Percentiles rank a stretch among this genome's conserved stretches.
Conservation (phyloP, 1,140 invertebrate species). For the Scaptomyza montana region DNA sequence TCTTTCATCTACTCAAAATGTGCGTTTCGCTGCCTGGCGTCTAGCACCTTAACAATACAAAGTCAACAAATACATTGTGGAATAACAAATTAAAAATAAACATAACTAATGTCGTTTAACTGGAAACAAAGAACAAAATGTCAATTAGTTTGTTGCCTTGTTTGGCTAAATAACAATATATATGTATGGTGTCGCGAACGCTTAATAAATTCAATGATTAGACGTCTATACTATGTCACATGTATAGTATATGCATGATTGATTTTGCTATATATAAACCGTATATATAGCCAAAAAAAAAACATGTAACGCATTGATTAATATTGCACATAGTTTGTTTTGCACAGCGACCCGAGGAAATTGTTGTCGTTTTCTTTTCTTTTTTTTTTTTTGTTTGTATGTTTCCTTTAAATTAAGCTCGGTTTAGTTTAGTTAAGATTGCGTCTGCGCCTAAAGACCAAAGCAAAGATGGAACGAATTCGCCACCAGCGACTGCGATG, state of each 20-base stretch:
- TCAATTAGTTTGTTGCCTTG: constrained; percentile 24
- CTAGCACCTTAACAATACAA: constrained; percentile 41
- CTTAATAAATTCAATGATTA: constrained; percentile 38
- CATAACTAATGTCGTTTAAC: constrained; percentile 1
- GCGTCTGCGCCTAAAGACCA: constrained; percentile 89
- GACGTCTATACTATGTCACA: constrained; percentile 12
- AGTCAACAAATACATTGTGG: constrained; percentile 50
- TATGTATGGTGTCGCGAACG: neutral
- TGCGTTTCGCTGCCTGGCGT: neutral
- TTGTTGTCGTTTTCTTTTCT: neutral
- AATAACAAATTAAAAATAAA: constrained; percentile 70
- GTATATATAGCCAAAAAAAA: constrained; percentile 31
- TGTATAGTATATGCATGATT: constrained; percentile 40
- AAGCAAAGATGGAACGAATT: constrained; percentile 90
- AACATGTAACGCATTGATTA: constrained; percentile 45
- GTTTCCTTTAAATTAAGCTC: too few species aligned
- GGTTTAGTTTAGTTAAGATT: constrained; percentile 72
- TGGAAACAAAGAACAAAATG: constrained; percentile 20
- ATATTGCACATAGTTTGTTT: constrained; percentile 65
- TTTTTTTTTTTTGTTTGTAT: too few species aligned
- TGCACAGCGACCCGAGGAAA: constrained; percentile 32
- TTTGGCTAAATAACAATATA: constrained; percentile 47
- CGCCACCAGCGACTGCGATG: constrained; percentile 90
- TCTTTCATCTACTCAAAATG: constrained; percentile 13
- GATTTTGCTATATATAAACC: neutral